phyloP scores from a whole-genome alignment of 2,113 vertebrate species.

The Pseudorhombus dupliciocellatus region DNA sequence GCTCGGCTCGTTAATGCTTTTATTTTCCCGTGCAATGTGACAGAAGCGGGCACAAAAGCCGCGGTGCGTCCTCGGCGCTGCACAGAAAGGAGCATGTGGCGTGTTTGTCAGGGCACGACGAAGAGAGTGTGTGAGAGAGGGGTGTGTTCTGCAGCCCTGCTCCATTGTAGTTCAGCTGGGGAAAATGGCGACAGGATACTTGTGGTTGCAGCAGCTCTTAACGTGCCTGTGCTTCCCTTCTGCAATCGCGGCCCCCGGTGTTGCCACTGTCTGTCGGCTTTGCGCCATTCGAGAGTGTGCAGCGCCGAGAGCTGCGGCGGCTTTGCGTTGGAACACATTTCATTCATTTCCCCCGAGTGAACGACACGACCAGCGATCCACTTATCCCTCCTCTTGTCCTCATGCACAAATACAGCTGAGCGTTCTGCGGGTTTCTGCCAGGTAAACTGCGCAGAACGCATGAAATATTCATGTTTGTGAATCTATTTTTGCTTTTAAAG shows the following conservation, averaged over 20 bases:
- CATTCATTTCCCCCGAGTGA: constrained; percentile 22
- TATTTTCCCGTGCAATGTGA: background rate
- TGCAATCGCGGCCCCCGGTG: constrained; percentile 30
- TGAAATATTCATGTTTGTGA: too few species aligned
- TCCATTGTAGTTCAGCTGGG: constrained; percentile 64
- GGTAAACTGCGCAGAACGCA: too few species aligned
- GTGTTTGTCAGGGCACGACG: background rate
- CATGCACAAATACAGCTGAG: background rate
- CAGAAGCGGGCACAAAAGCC: background rate
- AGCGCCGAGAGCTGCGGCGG: constrained; percentile 3
- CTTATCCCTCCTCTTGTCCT: background rate
- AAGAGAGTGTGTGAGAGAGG: constrained; percentile 34
- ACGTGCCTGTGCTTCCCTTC: constrained; percentile 10
- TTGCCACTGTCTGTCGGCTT: constrained; percentile 16
- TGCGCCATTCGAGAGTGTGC: constrained; percentile 3
- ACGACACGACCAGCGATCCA: background rate
- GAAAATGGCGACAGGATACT: constrained; percentile 77
- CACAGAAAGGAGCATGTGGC: background rate
- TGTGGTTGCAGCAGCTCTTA: constrained; percentile 36
- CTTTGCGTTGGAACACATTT: constrained; percentile 20
- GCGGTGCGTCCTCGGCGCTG: background rate
- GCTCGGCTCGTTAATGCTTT: rapidly evolving
- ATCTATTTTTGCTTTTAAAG: too few species aligned
- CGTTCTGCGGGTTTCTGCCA: background rate
- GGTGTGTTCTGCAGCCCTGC: constrained; percentile 42